Evolutionary conservation across 2,113 vertebrate genomes (phyloP).

Genomic region (Tenebrosternarchus preto): DNA sequence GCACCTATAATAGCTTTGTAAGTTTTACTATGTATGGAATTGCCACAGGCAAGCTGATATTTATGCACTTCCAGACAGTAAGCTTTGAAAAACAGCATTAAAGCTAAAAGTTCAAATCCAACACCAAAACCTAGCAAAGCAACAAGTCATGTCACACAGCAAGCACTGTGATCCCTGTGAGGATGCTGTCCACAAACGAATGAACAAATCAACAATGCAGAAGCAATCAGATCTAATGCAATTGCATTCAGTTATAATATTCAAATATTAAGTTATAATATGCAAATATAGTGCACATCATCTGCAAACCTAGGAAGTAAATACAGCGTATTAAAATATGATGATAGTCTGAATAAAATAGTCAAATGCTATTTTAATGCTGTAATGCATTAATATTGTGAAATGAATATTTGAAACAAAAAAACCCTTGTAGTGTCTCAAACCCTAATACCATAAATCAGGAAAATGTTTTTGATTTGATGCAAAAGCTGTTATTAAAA

Average conservation of each 20-base stretch:
- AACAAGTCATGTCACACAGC: not conserved
- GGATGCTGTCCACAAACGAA: not conserved
- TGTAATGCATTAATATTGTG: too few relatives aligned
- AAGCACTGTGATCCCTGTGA: not conserved
- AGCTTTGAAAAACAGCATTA: too few relatives aligned
- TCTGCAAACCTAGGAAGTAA: not conserved
- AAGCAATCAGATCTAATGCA: not conserved
- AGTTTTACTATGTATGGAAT: not conserved
- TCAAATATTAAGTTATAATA: not conserved
- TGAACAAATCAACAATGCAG: too few relatives aligned
- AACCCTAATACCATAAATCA: not conserved
- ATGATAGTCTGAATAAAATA: not conserved
- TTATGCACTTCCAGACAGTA: not conserved
- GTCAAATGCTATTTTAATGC: too few relatives aligned
- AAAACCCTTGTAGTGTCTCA: not conserved
- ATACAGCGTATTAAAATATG: not conserved
- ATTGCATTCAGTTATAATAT: too few relatives aligned
- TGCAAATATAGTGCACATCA: not conserved
- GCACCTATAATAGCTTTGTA: not conserved
- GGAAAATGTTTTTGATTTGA: not conserved
- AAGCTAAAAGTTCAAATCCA: not conserved
- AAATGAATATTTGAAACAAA: too few relatives aligned
- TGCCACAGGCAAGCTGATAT: not conserved
- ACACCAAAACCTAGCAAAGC: not conserved
- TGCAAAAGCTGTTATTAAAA: not conserved